Percentiles rank a stretch among this genome's conserved stretches.
These are phyloP conservation scores for Tetramorium alpestre DNA, from an alignment of 1,140 invertebrate species.

Conservation along the genomic window DNA sequence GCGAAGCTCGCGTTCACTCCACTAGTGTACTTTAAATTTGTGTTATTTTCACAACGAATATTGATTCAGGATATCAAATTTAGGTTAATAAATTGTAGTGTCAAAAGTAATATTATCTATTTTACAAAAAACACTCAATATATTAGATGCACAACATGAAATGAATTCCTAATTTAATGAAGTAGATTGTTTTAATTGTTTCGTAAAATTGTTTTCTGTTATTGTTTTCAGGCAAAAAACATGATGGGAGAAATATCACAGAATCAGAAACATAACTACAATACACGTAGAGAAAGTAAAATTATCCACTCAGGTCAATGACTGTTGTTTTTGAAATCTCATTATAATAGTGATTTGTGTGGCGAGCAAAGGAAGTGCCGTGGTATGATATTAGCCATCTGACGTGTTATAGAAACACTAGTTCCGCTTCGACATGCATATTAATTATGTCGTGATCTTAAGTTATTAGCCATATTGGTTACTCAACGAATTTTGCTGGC, in stretches of 20 bases:
- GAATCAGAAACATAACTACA: neutral
- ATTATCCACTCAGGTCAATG: neutral
- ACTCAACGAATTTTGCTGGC: neutral
- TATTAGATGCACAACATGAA: neutral
- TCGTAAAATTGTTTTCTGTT: neutral
- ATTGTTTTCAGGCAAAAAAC: neutral
- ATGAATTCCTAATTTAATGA: neutral
- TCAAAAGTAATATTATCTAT: neutral
- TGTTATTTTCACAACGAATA: neutral
- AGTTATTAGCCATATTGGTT: neutral
- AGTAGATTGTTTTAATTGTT: neutral
- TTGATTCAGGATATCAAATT: neutral
- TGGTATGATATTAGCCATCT: neutral
- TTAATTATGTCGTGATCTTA: neutral
- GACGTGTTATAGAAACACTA: neutral
- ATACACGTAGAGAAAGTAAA: conserved; percentile 33
- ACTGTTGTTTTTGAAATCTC: neutral
- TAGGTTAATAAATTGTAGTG: neutral
- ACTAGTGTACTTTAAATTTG: too few relatives aligned
- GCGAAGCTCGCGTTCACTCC: too few relatives aligned
- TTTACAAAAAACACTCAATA: neutral
- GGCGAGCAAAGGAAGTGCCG: neutral
- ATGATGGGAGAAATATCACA: neutral
- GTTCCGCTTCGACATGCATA: conserved; percentile 2
- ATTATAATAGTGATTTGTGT: conserved; percentile 1